phyloP scores from a whole-genome alignment of 1,140 invertebrate species.

The Physella acuta region DNA sequence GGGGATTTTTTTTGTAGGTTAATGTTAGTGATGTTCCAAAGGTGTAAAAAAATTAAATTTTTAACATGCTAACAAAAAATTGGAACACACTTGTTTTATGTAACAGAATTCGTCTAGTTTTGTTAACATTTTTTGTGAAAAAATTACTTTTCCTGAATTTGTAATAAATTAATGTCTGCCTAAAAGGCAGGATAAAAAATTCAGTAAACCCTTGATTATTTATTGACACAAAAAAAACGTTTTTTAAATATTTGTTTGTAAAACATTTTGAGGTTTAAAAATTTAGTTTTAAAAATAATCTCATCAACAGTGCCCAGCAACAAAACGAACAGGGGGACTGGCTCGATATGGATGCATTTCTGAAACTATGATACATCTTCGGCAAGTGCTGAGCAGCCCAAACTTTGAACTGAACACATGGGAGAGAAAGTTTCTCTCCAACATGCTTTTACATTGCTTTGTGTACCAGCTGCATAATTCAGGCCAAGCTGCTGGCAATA shows the following conservation, averaged over 20 bases:
- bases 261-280: not conserved
- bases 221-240: not conserved
- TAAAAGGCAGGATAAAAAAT: not conserved
- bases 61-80: too few species aligned
- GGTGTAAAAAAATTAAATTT: too few species aligned
- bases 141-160: too few species aligned
- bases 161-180: too few species aligned
- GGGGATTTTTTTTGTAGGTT: too few species aligned
- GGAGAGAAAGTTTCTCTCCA: constrained; percentile 71
- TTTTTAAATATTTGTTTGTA: not conserved
- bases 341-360: constrained; percentile 72
- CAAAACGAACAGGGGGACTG: constrained; percentile 74
- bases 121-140: too few species aligned
- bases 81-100: too few species aligned
- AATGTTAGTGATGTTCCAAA: too few species aligned
- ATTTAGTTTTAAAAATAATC: not conserved
- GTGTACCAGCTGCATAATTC: constrained; percentile 64
- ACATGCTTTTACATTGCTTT: constrained; percentile 71
- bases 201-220: not conserved
- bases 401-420: constrained; percentile 64
- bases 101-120: too few species aligned
- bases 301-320: constrained; percentile 65
- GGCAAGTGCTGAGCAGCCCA: constrained; percentile 62
- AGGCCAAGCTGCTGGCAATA: constrained; percentile 5
- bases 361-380: constrained; percentile 70